phyloP scores from a whole-genome alignment of 1,140 invertebrate genomes.

The Philopotamus ludificatus region DNA sequence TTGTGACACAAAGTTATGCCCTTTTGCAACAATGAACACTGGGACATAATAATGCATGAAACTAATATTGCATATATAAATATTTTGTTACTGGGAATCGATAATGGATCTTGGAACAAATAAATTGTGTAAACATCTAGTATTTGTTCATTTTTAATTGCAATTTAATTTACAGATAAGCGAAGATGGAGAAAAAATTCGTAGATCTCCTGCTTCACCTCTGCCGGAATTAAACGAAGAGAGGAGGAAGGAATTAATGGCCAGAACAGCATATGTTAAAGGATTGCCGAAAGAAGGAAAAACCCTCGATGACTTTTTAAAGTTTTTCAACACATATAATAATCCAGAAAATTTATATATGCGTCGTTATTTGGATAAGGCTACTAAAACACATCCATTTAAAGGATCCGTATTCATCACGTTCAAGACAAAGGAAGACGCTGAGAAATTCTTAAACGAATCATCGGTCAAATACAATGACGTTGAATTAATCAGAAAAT shows the following conservation, averaged over 20 bases:
- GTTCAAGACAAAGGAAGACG: slow-evolving; percentile 73
- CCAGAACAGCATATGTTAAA: slow-evolving; percentile 83
- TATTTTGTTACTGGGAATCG: too few species aligned
- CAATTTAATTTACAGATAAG: slow-evolving; percentile 55
- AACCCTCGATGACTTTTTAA: slow-evolving; percentile 68
- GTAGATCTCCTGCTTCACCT: slow-evolving; percentile 73
- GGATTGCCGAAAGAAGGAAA: slow-evolving; percentile 75
- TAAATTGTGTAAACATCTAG: too few species aligned
- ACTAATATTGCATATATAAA: too few species aligned
- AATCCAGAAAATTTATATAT: slow-evolving; percentile 76
- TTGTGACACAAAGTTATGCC: too few species aligned
- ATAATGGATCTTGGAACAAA: too few species aligned
- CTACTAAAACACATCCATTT: slow-evolving; percentile 66
- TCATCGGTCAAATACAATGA: slow-evolving; percentile 73
- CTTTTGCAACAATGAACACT: too few species aligned
- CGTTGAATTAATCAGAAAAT: slow-evolving; percentile 66
- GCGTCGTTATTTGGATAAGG: slow-evolving; percentile 68
- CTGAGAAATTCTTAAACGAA: slow-evolving; percentile 58
- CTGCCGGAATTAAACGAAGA: slow-evolving; percentile 84
- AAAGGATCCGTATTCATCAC: slow-evolving; percentile 90
- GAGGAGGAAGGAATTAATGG: slow-evolving; percentile 72
- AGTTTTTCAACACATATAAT: slow-evolving; percentile 71
- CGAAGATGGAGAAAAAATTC: slow-evolving; percentile 79
- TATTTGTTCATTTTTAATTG: slow-evolving; percentile 10
- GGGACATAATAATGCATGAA: too few species aligned